A percentile compares a stretch with the other conserved stretches of the same genome.
Conservation (phyloP, 2,888 invertebrate genomes). For the Leistus spinibarbis region DNA sequence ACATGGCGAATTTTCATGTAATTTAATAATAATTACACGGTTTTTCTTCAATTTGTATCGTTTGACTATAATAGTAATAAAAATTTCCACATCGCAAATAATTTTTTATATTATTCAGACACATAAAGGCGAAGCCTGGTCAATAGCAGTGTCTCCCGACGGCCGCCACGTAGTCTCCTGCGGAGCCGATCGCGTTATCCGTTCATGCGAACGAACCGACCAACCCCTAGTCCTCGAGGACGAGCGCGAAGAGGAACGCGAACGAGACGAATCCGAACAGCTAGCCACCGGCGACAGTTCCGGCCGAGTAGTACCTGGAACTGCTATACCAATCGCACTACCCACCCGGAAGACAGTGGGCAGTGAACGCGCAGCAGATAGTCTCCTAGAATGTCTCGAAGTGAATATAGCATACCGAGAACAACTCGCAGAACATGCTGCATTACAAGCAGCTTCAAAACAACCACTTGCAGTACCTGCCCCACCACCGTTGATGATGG, state of each 20-base stretch:
- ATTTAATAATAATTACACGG: too few species aligned
- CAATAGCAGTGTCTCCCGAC: conserved; percentile 77
- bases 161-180: conserved; percentile 79
- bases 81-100: neutral
- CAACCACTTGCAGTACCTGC: conserved; percentile 59
- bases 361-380: conserved; percentile 88
- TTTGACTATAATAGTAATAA: conserved; percentile 25
- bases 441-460: conserved; percentile 51
- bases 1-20: too few species aligned
- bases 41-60: too few species aligned
- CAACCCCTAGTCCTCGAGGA: conserved; percentile 94
- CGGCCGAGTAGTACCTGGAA: conserved; percentile 64
- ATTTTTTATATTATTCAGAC: conserved; percentile 62
- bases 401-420: conserved; percentile 69
- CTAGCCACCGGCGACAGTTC: conserved; percentile 77
- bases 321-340: conserved; percentile 74
- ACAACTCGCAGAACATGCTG: conserved; percentile 62
- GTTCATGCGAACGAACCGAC: conserved; percentile 83
- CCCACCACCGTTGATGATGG: conserved; percentile 82
- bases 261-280: conserved; percentile 66
- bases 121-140: conserved; percentile 81
- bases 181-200: conserved; percentile 86
- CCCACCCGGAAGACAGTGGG: conserved; percentile 88
- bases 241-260: conserved; percentile 83
- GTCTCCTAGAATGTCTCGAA: conserved; percentile 88